These are phyloP conservation scores for Heliocidaris erythrogramma DNA, from an alignment of 35 echinoderm and acorn worm genomes.

Conservation along the genomic window DNA sequence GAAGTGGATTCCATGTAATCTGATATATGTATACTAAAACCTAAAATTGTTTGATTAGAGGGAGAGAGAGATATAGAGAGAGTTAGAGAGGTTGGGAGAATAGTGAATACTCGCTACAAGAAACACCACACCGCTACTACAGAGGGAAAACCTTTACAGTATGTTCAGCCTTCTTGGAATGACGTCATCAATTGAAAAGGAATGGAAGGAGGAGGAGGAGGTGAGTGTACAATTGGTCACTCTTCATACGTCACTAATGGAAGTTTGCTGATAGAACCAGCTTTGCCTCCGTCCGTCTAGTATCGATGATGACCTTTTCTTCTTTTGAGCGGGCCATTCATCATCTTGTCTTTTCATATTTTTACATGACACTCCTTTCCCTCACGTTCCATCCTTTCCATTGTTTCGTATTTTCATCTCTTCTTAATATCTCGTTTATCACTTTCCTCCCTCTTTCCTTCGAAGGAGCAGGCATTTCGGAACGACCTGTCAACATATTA, in stretches of 20 bases:
- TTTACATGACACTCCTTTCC: neutral
- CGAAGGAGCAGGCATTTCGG: too few species aligned
- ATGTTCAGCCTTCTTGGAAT: neutral
- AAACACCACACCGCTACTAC: neutral
- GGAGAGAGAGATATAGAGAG: neutral
- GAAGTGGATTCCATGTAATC: neutral
- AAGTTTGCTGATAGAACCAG: neutral
- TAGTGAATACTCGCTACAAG: neutral
- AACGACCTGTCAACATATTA: too few species aligned
- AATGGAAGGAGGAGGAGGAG: neutral
- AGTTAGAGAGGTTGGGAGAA: neutral
- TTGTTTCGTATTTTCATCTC: too few species aligned
- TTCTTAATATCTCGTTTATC: too few species aligned
- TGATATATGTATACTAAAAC: neutral
- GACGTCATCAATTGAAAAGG: neutral
- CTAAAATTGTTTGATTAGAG: neutral
- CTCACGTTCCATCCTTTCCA: neutral
- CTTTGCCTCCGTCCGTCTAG: neutral
- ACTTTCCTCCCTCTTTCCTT: too few species aligned
- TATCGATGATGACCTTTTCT: conserved; percentile 17
- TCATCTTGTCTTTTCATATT: neutral
- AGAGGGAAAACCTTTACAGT: neutral
- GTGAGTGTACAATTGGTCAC: neutral
- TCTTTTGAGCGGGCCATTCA: neutral
- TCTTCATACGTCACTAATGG: neutral